A percentile compares a stretch with the other conserved stretches of the same genome.
phyloP scores from a whole-genome alignment of 2,797 vertebrate genomes.

The Spinus pinus region DNA sequence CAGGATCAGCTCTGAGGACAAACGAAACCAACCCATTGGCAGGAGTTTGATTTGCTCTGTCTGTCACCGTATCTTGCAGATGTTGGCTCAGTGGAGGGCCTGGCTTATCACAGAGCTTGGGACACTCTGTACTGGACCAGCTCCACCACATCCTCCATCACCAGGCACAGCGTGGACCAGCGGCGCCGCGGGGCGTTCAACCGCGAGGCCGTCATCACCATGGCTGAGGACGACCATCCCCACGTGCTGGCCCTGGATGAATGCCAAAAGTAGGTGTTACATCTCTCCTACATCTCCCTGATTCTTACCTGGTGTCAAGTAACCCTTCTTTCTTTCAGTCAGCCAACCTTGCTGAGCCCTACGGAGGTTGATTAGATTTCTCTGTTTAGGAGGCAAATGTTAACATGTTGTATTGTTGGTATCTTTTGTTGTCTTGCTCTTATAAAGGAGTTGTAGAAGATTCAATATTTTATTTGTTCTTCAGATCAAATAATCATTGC shows the following conservation, averaged over 20 bases:
- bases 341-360: rapidly evolving
- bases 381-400: rapidly evolving
- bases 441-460: not conserved
- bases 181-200: constrained; percentile 80
- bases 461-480: not conserved
- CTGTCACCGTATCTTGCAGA: constrained; percentile 72
- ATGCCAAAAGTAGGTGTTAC: constrained; percentile 89
- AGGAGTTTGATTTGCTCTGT: not conserved
- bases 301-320: not conserved
- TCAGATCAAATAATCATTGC: not conserved
- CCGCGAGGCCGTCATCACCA: constrained; percentile 87
- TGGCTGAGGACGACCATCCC: constrained; percentile 96
- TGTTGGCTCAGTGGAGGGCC: constrained; percentile 95
- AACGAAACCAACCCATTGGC: not conserved
- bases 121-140: constrained; percentile 98
- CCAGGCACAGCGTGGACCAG: constrained; percentile 90
- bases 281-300: not conserved
- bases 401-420: rapidly evolving
- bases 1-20: rapidly evolving
- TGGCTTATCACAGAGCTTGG: constrained; percentile 93
- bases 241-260: constrained; percentile 92
- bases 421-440: not conserved
- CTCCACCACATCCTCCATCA: constrained; percentile 94
- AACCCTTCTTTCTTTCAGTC: not conserved
- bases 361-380: rapidly evolving